A percentile compares a stretch with the other conserved stretches of the same genome.
These are phyloP conservation scores for Nibea albiflora DNA, from an alignment of 2,113 vertebrate species.

Conservation along the genomic window DNA sequence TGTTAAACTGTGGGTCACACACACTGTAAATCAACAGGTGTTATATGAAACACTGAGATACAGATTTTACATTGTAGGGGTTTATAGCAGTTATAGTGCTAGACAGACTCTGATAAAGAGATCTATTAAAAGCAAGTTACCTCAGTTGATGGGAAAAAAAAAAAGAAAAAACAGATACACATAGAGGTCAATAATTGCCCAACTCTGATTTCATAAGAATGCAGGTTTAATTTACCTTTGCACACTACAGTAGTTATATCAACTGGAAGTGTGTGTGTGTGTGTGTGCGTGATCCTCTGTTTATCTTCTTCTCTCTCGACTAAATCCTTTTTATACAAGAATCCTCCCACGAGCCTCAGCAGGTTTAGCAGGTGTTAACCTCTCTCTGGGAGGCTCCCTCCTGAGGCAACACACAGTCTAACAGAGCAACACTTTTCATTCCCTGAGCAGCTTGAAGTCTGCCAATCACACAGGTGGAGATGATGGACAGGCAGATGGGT, in stretches of 20 bases:
- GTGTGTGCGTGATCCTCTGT: conserved; percentile 1
- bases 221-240: neutral
- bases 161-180: neutral
- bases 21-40: conserved; percentile 14
- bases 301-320: conserved; percentile 26
- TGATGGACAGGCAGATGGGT: conserved; percentile 46
- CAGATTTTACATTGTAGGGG: neutral
- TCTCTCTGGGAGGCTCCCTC: conserved; percentile 56
- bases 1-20: neutral
- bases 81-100: neutral
- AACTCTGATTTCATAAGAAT: neutral
- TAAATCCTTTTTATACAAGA: conserved; percentile 51
- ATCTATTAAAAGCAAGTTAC: neutral
- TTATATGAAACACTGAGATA: neutral
- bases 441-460: conserved; percentile 56
- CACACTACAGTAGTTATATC: neutral
- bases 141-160: neutral
- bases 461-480: conserved; percentile 64
- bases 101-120: neutral
- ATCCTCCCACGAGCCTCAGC: conserved; percentile 65
- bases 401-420: conserved; percentile 60
- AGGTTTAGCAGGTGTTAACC: conserved; percentile 75
- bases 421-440: conserved; percentile 64
- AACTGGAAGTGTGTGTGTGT: neutral
- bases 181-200: neutral